Conservation (phyloP, 2,113 vertebrate species). For the Danio rerio region GRCz12tu NC_133182.1:5763501-5764000, state of each 20-base stretch:
- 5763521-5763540: not conserved
- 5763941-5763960: not conserved
- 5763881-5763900: constrained; percentile 31
- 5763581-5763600: not conserved
- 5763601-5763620: not conserved
- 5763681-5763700: not conserved
- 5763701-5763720: not conserved
- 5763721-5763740: constrained; percentile 1
- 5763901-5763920: not conserved
- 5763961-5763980: too few relatives aligned
- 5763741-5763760: not conserved
- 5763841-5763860: not conserved
- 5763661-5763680: not conserved
- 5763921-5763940: constrained; percentile 20
- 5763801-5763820: constrained; percentile 9
- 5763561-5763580: not conserved
- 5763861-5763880: constrained; percentile 21
- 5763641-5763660: constrained; percentile 14
- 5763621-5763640: not conserved
- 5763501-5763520: constrained; percentile 1
- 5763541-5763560: not conserved
- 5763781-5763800: constrained; percentile 9
- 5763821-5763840: not conserved
- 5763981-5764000: too few relatives aligned
- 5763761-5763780: not conserved